phyloP scores from a whole-genome alignment of 2,888 invertebrate genomes.

The Tetramorium bicarinatum region DNA sequence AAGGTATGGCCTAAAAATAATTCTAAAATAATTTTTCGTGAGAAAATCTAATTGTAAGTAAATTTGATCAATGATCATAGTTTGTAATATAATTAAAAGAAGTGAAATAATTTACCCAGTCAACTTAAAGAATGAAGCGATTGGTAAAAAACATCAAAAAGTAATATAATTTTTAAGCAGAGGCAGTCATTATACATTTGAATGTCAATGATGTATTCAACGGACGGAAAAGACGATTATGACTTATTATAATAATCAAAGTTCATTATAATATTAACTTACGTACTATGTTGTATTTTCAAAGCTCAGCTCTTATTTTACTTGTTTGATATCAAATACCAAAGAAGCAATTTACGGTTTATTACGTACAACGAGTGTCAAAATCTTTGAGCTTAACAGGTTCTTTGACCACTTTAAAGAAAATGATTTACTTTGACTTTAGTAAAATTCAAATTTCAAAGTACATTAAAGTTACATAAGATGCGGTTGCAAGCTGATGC shows the following conservation, averaged over 20 bases:
- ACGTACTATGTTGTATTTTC: no score
- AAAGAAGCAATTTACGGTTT: not conserved
- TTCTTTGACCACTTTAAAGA: not conserved
- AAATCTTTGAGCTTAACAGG: not conserved
- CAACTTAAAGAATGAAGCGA: not conserved
- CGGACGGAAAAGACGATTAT: not conserved
- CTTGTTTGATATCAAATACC: not conserved
- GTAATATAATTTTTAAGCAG: not conserved
- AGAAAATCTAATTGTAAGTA: not conserved
- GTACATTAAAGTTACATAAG: constrained; percentile 15
- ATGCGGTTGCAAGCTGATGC: not conserved
- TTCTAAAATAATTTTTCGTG: not conserved
- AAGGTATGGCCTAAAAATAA: not conserved
- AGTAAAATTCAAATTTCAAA: not conserved
- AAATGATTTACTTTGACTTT: not conserved
- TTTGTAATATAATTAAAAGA: not conserved
- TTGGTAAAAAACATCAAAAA: not conserved
- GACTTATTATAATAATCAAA: not conserved
- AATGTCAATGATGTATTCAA: not conserved
- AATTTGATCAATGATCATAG: not conserved
- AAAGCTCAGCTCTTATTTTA: not conserved
- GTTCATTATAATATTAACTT: not conserved
- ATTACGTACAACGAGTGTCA: not conserved
- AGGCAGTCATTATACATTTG: not conserved
- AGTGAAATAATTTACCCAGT: not conserved